Base-by-base conservation (phyloP, 2,113 vertebrate genomes). In the Dicaeum eximium region DNA sequence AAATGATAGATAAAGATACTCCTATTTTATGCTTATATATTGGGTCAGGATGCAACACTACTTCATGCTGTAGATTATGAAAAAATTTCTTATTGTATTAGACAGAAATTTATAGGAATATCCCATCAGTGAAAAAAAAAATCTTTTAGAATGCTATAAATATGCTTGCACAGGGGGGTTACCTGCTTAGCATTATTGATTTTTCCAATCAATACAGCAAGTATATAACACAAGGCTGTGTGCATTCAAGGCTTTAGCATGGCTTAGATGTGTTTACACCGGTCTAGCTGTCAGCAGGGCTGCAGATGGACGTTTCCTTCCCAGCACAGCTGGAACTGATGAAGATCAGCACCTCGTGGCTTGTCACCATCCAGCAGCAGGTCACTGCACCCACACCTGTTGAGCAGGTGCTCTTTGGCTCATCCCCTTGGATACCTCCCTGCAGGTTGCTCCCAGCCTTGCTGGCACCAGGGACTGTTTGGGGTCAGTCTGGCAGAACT, bases 261-360 rank as follows among this genome's bases (percentile, higher is more conserved):
- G 33, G 53, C 67, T 90, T 91, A 65, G 58, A 25, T 69, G 54
- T 75, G 44, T 79, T 90, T 75, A 25, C 33, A 42, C 12, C 10
- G 25, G 21, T 77, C 77, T n/a, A 73, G 48, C 57, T 22, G 16
- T 61, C 37, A 65, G 45, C 50, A 58, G 51, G 62, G 71, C 71
- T 82, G 84, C 20, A 67, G 81, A 14, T 9, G 42, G 81, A 42
- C 2, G 1, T 48, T 73, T 64, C 58, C 60, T 57, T 50, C 57
- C 62, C 62, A 75, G 1, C 23, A 5, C 3, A 27, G 35, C 54
- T 50, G 74, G 31, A 69, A 25, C 53, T 72, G 62, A 24, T 58
- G 44, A 57, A 92, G 70, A 65, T 40, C 2, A 27, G 27, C 2
- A 0, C 73, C 61, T 30, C 0, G 0, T 20, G 24, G 30, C 62